Evolutionary conservation across 2,888 invertebrate species (phyloP), one percentile per base, ranked within the genome.

Genomic region (Troides oblongomaculatus): DNA sequence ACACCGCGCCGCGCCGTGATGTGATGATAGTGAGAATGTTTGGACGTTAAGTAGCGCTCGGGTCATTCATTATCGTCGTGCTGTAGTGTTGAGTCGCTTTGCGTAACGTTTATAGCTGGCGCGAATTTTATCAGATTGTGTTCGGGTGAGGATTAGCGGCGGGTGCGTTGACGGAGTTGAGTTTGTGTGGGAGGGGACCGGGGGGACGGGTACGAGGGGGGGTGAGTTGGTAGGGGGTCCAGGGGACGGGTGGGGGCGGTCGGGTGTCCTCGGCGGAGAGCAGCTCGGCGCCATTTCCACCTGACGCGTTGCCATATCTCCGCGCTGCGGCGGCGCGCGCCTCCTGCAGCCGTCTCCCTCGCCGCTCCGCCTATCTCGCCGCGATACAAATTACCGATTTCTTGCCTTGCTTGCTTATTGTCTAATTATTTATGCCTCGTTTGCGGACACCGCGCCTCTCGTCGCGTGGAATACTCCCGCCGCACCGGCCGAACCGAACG

Each of bases 81-180:
- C 87, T 84, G 87, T 89, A 87, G 87, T 86, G 86, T 86, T 80
- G 85, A 88, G 85, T 86, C 84, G 88, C 87, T 90, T 89, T 89
- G 91, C 90, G 91, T 92, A 90, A 91, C 90, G 84, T 90, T 90
- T 87, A 87, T 91, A 87, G 89, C 90, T 90, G 92, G 90, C 92
- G 92, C 91, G 92, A 92, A 92, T 89, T 91, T 92, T 92, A 92
- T 91, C 92, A 89, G 92, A 90, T 90, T 87, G 89, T 89, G 84
- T 91, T 89, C 86, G 87, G 87, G 86, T 84, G 88, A 88, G 90
- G 90, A 91, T 89, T 88, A 89, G 88, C 87, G 78, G 78, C 74
- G 87, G 85, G 86, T 82, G 86, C 79, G 82, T 73, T 43, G 59
- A 62, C 53, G 70, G 81, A 79, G 74, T 75, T 82, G 77, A 79